Evolutionary conservation across 2,888 invertebrate genomes (phyloP), one percentile per base, ranked within the genome.

Genomic region (Pheosia gnoma): DNA sequence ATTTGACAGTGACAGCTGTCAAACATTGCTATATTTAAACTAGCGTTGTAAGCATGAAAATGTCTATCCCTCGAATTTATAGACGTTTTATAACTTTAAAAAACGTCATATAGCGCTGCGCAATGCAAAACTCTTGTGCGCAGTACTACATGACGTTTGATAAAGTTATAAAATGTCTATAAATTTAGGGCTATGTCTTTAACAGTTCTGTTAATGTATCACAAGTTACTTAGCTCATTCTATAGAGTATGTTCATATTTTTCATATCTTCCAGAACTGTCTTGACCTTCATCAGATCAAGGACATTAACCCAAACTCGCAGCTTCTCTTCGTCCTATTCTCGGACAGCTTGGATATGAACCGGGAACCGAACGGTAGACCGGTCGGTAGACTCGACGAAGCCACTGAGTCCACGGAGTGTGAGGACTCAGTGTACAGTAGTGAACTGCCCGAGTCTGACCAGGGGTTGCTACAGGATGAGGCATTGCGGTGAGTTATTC

Each of bases 271-370:
- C 41, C 84, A 94, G 94, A 92, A 91, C 69, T 91, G 92, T 70
- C 80, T 93, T n/a, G 94, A 94, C 66, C 85, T 94, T 5, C 88
- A 91, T 60, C 94, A 94, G 72, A 79, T 89, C 36, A 93, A 91
- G 58, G 90, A 93, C 58, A 70, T 93, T 36, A 86, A 91, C 67
- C 81, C 88, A 0, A 86, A 89, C 77, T 77, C 89, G 3, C 92
- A 92, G 73, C 77, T 91, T 2, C 77, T 90, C 36, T 93, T 94
- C 83, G 66, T 90, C 8, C 82, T 94, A 11, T 90, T 93, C 79
- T 82, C 90, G 0, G 84, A 90, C 70, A 88, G 87, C 63, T 66
- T 53, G 25, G 82, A 82, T 43, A 66, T 74, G 58, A 67, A 67
- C 39, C 57, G 64, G 4, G 61, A 61, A 62, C 72, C 74, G 70